Evolutionary conservation across 2,888 invertebrate genomes (phyloP).

Genomic region (Archips crataeganus): DNA sequence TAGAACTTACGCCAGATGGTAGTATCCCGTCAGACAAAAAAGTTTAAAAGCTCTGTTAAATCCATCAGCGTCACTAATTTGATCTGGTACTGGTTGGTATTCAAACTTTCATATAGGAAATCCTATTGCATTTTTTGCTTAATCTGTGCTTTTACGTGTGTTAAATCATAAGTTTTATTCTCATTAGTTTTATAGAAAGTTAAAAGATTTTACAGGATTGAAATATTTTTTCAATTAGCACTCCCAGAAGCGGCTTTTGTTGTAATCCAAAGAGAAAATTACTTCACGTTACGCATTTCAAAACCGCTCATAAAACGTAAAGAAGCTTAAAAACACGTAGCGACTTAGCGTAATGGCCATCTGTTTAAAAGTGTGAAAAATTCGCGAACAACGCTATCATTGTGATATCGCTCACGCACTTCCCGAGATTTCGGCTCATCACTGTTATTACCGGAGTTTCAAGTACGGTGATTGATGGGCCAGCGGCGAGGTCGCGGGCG

Average conservation of each 20-base stretch:
- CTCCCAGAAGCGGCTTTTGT: not conserved
- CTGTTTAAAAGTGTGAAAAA: constrained; percentile 39
- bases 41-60: constrained; percentile 10
- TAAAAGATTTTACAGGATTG: no score
- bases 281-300: not conserved
- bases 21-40: not conserved
- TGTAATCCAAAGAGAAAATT: not conserved
- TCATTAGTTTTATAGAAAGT: no score
- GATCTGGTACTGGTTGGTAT: no score
- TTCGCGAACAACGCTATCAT: constrained; percentile 38
- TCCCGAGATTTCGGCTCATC: constrained; percentile 51
- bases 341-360: constrained; percentile 29
- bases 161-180: no score
- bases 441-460: constrained; percentile 70
- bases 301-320: constrained; percentile 13
- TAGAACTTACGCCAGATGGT: not conserved
- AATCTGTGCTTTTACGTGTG: no score
- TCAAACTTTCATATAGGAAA: no score
- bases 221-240: no score
- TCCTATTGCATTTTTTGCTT: no score
- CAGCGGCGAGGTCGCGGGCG: constrained; percentile 42
- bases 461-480: constrained; percentile 66
- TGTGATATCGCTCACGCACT: constrained; percentile 39
- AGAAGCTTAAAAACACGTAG: constrained; percentile 11
- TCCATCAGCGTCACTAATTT: not conserved